phyloP scores from a whole-genome alignment of 2,797 vertebrate genomes.

The Antrozous pallidus region DNA sequence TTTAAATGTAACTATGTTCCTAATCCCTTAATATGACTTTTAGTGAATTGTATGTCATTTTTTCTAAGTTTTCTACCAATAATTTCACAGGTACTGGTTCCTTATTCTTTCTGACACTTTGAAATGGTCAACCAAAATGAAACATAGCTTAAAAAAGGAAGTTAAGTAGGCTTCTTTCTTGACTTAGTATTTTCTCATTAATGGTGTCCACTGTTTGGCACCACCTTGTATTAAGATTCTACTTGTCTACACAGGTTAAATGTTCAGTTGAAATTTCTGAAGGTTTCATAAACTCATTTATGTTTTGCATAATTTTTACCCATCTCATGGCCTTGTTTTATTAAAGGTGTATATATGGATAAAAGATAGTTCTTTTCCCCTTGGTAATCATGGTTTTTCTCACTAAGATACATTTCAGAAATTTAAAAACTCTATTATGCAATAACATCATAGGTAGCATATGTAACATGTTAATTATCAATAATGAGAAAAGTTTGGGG shows the following conservation, averaged over 20 bases:
- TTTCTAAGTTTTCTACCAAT: neutral
- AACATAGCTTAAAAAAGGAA: neutral
- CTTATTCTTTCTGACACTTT: slow-evolving; percentile 34
- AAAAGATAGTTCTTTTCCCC: neutral
- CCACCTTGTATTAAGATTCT: neutral
- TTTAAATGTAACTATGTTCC: neutral
- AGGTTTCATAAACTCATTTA: neutral
- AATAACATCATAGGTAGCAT: neutral
- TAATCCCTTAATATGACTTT: neutral
- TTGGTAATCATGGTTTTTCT: neutral
- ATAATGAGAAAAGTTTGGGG: neutral
- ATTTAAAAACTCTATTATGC: neutral
- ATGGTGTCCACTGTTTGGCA: neutral
- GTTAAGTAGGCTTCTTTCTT: neutral
- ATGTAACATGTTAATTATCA: neutral
- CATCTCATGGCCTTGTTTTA: neutral
- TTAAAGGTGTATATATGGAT: neutral
- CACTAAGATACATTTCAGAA: slow-evolving; percentile 3
- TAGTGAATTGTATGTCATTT: slow-evolving; percentile 4
- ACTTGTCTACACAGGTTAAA: neutral
- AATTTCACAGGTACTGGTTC: neutral
- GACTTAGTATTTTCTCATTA: neutral
- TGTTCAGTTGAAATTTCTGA: slow-evolving; percentile 16
- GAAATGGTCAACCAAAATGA: slow-evolving; percentile 43
- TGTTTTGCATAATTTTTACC: slow-evolving; percentile 13